Evolutionary conservation across 1,140 invertebrate species (phyloP).

Genomic region (Nephila pilipes): DNA sequence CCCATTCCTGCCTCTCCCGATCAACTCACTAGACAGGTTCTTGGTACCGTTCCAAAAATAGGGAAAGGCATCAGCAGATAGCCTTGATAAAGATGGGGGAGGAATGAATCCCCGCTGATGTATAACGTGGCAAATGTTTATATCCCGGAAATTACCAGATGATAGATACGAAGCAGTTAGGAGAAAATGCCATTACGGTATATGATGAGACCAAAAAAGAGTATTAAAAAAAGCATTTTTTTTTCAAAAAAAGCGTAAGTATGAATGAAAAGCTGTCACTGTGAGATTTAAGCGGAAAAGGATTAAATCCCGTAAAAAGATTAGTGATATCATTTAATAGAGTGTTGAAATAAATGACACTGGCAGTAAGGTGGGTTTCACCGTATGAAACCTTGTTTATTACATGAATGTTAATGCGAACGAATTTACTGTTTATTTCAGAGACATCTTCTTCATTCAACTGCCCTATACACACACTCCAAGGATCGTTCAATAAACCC

Average conservation of each 20-base stretch:
- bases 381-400: no score
- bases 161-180: conserved; percentile 19
- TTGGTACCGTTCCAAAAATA: neutral
- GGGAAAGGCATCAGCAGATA: neutral
- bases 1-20: neutral
- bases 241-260: neutral
- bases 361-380: no score
- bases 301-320: neutral
- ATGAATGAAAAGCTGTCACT: neutral
- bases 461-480: no score
- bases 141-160: conserved; percentile 48
- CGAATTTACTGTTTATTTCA: no score
- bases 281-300: neutral
- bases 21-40: neutral
- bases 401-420: no score
- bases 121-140: conserved; percentile 57
- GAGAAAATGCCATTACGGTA: conserved; percentile 6
- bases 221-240: neutral
- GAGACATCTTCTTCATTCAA: no score
- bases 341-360: no score
- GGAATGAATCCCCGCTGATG: conserved; percentile 22
- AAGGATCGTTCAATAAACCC: no score
- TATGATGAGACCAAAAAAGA: neutral
- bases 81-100: neutral
- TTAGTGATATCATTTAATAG: no score